Percentiles rank a stretch among this genome's conserved stretches.
Evolutionary conservation across 2,113 vertebrate species (phyloP).

Genomic region (Garra rufa): DNA sequence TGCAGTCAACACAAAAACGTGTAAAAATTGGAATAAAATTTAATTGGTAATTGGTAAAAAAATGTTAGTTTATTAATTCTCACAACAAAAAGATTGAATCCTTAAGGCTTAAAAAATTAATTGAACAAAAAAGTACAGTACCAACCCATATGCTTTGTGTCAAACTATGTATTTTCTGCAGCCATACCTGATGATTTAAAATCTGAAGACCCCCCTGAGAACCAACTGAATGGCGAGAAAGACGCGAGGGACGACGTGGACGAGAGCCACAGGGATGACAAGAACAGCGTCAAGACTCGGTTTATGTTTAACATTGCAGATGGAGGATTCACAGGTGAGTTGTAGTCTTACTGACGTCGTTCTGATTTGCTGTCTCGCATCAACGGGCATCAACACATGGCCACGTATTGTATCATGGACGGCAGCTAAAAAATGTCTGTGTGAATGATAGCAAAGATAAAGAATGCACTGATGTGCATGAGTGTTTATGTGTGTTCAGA

Average conservation of each 20-base stretch:
- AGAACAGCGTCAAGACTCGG: slow-evolving; percentile 82
- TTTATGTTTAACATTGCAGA: slow-evolving; percentile 99
- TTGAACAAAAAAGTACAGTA: neutral
- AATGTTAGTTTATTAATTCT: neutral
- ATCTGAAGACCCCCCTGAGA: slow-evolving; percentile 80
- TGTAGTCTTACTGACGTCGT: neutral
- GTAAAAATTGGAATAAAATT: too few species aligned
- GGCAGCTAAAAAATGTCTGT: neutral
- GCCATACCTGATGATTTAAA: slow-evolving; percentile 78
- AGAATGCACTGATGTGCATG: slow-evolving; percentile 16
- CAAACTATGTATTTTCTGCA: slow-evolving; percentile 33
- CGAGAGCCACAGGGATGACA: slow-evolving; percentile 86
- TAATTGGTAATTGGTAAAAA: too few species aligned
- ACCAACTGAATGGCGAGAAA: slow-evolving; percentile 87
- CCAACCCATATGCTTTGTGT: neutral
- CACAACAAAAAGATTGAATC: neutral
- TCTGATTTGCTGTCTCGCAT: neutral
- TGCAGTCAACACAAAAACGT: neutral
- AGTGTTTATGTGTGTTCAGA: slow-evolving; percentile 74
- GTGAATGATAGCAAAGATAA: neutral
- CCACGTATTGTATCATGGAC: neutral
- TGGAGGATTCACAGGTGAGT: slow-evolving; percentile 92
- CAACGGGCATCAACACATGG: neutral
- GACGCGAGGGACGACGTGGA: slow-evolving; percentile 84
- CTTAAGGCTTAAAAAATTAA: neutral